Conservation (phyloP, 2,888 invertebrate genomes). For the Holacanthella duospinosa region DNA sequence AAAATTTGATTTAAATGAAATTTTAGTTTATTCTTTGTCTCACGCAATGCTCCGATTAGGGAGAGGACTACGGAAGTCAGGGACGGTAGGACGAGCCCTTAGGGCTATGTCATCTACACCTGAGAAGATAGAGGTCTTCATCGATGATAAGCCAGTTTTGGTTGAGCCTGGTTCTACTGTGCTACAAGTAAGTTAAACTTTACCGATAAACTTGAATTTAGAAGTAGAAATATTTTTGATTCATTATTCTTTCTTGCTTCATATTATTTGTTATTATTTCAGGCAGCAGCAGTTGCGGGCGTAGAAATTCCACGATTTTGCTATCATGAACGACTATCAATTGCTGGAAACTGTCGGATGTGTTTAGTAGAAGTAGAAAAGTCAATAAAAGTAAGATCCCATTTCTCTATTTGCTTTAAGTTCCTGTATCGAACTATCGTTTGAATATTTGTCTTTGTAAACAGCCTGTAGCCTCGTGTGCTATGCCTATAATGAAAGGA, state of each 20-base stretch:
- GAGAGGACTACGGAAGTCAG: constrained; percentile 22
- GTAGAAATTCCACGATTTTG: constrained; percentile 98
- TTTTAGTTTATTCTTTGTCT: too few relatives aligned
- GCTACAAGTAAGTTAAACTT: constrained; percentile 58
- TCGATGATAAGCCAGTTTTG: constrained; percentile 88
- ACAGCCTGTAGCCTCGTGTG: constrained; percentile 91
- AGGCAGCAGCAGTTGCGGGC: constrained; percentile 90
- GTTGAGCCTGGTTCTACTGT: constrained; percentile 96
- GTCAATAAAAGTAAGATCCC: constrained; percentile 71
- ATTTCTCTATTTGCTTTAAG: too few relatives aligned
- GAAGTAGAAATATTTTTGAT: background rate
- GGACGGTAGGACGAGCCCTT: constrained; percentile 9
- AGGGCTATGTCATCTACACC: constrained; percentile 44
- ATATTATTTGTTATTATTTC: background rate
- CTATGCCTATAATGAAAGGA: constrained; percentile 99
- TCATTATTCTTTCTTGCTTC: background rate
- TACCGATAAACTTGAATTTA: background rate
- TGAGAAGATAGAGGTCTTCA: constrained; percentile 85
- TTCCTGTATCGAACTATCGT: constrained; percentile 5
- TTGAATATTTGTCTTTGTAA: background rate
- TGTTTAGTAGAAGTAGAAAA: constrained; percentile 99
- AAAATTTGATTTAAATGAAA: too few relatives aligned
- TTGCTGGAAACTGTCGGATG: constrained; percentile 99
- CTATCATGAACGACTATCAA: constrained; percentile 95
- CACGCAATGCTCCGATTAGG: constrained; percentile 12